Percentiles rank a stretch among this genome's conserved stretches.
These are phyloP conservation scores for Catocala fraxini DNA, from an alignment of 2,888 invertebrate genomes.

Conservation along the genomic window DNA sequence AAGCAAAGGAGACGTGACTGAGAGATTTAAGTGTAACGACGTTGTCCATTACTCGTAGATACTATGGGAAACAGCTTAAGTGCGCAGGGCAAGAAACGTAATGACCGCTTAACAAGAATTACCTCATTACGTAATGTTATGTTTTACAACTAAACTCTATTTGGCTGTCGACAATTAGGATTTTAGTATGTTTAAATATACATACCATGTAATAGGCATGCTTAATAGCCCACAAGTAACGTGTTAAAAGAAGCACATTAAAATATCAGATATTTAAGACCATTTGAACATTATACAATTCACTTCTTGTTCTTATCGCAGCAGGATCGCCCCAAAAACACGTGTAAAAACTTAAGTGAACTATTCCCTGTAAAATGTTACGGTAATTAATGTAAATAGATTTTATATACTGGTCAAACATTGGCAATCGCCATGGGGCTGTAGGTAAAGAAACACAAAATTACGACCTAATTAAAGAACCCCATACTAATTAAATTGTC, in stretches of 20 bases:
- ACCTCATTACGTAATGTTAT: conserved; percentile 3
- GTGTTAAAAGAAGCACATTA: not conserved
- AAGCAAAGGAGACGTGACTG: conserved; percentile 59
- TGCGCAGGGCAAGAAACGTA: conserved; percentile 6
- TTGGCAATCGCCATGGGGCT: conserved; percentile 39
- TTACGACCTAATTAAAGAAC: conserved; percentile 64
- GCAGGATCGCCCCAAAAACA: conserved; percentile 32
- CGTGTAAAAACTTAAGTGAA: conserved; percentile 48
- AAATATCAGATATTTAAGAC: not conserved
- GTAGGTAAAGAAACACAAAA: conserved; percentile 56
- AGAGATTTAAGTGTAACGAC: conserved; percentile 46
- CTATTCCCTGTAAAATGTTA: conserved; percentile 45
- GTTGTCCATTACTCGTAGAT: conserved; percentile 33
- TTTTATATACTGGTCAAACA: conserved; percentile 47
- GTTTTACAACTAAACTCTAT: conserved; percentile 2
- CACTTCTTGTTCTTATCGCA: conserved; percentile 26
- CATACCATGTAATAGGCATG: too few relatives aligned
- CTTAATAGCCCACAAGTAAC: not conserved
- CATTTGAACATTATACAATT: not conserved
- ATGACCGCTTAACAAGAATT: not conserved
- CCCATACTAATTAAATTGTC: conserved; percentile 64
- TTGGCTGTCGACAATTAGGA: not conserved
- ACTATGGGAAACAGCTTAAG: conserved; percentile 17
- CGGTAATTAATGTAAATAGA: conserved; percentile 37
- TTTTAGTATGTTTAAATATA: not conserved